These are phyloP conservation scores for Sylvilagus bachmani DNA, from an alignment of 2,113 vertebrate species.

Conservation along the genomic window DNA sequence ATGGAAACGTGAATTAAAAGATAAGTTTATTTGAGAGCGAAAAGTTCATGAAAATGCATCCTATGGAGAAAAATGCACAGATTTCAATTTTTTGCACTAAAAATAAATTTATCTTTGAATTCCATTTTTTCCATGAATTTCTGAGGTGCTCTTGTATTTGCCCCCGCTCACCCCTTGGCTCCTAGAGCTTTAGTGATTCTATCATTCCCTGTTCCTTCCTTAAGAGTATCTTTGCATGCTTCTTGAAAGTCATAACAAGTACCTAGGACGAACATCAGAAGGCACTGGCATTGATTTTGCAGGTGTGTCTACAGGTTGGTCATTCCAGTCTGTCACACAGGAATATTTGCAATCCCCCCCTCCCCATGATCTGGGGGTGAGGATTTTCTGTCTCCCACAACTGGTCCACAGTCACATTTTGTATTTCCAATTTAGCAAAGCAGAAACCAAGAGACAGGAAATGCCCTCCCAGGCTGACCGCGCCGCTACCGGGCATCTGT, in stretches of 20 bases:
- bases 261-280: background rate
- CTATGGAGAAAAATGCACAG: no score
- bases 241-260: background rate
- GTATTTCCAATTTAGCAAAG: background rate
- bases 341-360: background rate
- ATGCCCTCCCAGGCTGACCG: background rate
- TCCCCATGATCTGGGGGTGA: background rate
- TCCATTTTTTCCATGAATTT: no score
- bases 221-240: background rate
- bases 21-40: no score
- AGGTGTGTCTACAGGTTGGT: background rate
- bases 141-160: no score
- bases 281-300: fast-evolving
- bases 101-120: no score
- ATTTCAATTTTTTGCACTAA: no score
- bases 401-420: background rate
- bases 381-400: background rate
- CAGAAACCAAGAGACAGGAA: background rate
- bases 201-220: background rate
- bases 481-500: no score
- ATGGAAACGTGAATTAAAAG: no score
- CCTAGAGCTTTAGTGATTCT: background rate
- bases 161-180: fast-evolving
- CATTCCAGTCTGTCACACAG: background rate
- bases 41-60: no score